Evolutionary conservation across 2,888 invertebrate species (phyloP), one percentile per base, ranked within the genome.

Genomic region (Lasioglossum villosulum): DNA sequence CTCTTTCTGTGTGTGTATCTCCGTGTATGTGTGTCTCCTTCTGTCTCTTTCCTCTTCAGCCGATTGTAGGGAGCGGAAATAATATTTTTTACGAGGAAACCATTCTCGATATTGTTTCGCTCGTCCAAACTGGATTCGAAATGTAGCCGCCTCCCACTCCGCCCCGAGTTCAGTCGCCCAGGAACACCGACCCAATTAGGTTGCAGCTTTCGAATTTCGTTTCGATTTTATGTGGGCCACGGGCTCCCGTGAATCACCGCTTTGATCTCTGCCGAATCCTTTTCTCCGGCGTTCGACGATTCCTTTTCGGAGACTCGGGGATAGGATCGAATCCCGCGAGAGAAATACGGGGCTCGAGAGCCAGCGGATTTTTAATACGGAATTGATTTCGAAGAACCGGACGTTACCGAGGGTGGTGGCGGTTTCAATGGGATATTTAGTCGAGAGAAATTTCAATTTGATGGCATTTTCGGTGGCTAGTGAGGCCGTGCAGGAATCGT

Each of bases 11-110:
- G 0, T 23, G n/a, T 42, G 12, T 42, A 12, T 42, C 12, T 42
- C 3, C 10, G 39, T 39, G 39, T 39, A 34, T 34, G 39, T 3
- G 42, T 42, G 42, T 14, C n/a, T 23, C 23, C 10, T 0, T 23
- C 23, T 23, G 10, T n/a, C n/a, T n/a, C n/a, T 12, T 5, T 63
- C 1, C 27, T 4, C n/a, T 27, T 14, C 59, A 16, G 5, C 1
- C 59, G 27, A 12, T 63, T 5, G 8, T 19, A 63, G 63, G 19
- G 30, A 30, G 2, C 37, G n/a, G 10, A 68, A 59, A 59, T 68
- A 34, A 82, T 82, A 68, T 82, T 77, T 77, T 63, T 56, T 30
- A 6, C 27, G 10, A 19, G 42, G 39, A 82, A 39, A 23, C 59
- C 48, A 68, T 66, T 48, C 74, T 30, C 56, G 39, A 34, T 37